Base-by-base conservation (phyloP, 2,113 vertebrate species). In the Corythornis madagascariensis region DNA sequence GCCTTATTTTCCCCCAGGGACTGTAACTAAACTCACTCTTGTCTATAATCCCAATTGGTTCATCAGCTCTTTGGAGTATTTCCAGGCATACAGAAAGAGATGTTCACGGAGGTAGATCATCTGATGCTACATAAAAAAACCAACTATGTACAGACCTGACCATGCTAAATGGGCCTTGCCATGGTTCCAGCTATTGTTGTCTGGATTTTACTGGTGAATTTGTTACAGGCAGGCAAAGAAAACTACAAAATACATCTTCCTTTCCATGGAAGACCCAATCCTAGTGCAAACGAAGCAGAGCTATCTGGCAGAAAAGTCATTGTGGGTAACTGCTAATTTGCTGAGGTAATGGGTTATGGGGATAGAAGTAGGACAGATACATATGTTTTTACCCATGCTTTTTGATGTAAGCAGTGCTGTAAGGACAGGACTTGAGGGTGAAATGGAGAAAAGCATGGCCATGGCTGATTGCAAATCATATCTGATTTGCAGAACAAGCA, bases 21-120 rank as follows among this genome's bases (percentile, higher is more conserved):
- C 85, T 93, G 48, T 77, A 92, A 71, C 94, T 91, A 89, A 94
- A 86, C 65, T 77, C 45, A 18, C 24, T 95, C 91, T 76, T 92
- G 88, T 92, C 91, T 93, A 70, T 69, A 76, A 89, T 93, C 84
- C 85, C 75, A 48, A 77, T 89, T 85, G 89, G 89, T 92, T 93
- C 89, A 89, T 94, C 87, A 91, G 85, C 77, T 92, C 84, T 76
- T 77, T 93, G 94, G 94, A 95, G 82, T 56, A 8, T 78, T 94
- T 96, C 94, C 94, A 94, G 82, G 43, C 79, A 55, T 86, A 83
- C 67, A 93, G 79, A 80, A 85, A 95, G 92, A 92, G 75, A 83
- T 47, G 48, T 80, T 92, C 89, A 89, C 76, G 22, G 92, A 92
- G 57, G 43, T 20, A 83, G 56, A 73, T 75, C 92, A 93, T 95